phyloP scores from a whole-genome alignment of 1,140 invertebrate species.

The Leguminivora glycinivorella region DNA sequence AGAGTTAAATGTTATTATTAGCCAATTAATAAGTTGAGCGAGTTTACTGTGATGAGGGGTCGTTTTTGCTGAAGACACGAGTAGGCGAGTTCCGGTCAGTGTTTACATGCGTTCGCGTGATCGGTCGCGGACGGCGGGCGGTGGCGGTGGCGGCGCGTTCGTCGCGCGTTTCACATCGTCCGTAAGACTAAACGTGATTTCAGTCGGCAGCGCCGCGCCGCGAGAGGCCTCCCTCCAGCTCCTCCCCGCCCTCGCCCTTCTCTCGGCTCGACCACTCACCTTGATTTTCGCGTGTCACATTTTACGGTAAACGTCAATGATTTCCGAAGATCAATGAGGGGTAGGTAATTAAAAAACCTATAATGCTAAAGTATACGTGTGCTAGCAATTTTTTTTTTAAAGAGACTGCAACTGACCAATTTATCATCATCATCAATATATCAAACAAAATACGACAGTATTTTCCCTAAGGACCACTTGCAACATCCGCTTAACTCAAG shows the following conservation, averaged over 20 bases:
- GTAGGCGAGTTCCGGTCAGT: neutral
- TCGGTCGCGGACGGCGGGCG: neutral
- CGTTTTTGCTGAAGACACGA: constrained; percentile 5
- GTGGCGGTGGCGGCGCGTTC: constrained; percentile 32
- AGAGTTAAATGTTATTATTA: neutral
- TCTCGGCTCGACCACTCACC: constrained; percentile 9
- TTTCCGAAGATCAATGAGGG: neutral
- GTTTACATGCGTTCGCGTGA: constrained; percentile 26
- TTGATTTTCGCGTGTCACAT: constrained; percentile 12
- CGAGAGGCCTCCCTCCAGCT: constrained; percentile 53
- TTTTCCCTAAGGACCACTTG: too few relatives aligned
- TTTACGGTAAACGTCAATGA: constrained; percentile 17
- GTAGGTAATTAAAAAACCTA: neutral
- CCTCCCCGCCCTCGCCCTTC: constrained; percentile 37
- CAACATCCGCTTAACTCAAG: too few relatives aligned
- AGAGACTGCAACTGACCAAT: too few relatives aligned
- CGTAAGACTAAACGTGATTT: constrained; percentile 66
- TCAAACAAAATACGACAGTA: too few relatives aligned
- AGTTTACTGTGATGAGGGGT: constrained; percentile 13
- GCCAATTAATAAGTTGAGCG: constrained; percentile 10
- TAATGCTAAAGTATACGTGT: neutral
- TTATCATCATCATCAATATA: too few relatives aligned
- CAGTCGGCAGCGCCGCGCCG: constrained; percentile 49
- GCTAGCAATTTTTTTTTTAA: neutral
- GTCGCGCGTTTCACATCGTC: constrained; percentile 52